These are phyloP conservation scores for Lemur catta DNA, from an alignment of 2,797 vertebrate genomes.

Conservation along the genomic window DNA sequence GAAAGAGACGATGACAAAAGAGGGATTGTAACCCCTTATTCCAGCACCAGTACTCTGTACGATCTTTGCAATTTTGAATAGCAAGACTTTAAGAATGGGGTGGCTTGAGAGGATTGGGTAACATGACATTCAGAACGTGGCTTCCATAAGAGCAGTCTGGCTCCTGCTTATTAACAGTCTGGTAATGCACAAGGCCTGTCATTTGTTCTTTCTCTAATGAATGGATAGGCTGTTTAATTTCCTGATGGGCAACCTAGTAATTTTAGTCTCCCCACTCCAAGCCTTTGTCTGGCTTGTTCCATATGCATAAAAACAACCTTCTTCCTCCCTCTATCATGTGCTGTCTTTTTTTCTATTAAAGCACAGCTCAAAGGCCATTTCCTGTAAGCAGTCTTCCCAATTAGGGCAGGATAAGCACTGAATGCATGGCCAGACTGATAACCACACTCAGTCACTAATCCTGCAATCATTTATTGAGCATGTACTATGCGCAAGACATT, in stretches of 20 bases:
- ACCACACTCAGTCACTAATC: neutral
- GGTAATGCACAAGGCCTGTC: conserved; percentile 43
- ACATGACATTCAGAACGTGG: conserved; percentile 22
- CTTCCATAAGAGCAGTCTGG: conserved; percentile 30
- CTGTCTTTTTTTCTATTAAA: neutral
- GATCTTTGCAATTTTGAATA: neutral
- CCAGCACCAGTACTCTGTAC: neutral
- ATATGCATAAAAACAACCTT: conserved; percentile 20
- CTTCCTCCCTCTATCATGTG: neutral
- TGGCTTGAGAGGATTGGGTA: neutral
- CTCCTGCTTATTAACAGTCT: conserved; percentile 62
- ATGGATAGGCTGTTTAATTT: conserved; percentile 66
- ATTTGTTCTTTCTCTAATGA: conserved; percentile 65
- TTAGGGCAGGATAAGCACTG: neutral
- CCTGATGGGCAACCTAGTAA: conserved; percentile 59
- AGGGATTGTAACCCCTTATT: neutral
- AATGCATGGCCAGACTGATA: neutral
- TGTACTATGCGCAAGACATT: neutral
- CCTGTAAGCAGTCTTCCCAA: neutral
- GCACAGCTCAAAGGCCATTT: neutral
- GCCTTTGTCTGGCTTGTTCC: conserved; percentile 37
- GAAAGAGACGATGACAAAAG: neutral
- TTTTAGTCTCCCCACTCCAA: neutral
- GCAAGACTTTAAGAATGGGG: neutral
- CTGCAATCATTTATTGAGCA: neutral